Conservation (phyloP, 2,888 invertebrate genomes). For the Acleris cristana region DNA sequence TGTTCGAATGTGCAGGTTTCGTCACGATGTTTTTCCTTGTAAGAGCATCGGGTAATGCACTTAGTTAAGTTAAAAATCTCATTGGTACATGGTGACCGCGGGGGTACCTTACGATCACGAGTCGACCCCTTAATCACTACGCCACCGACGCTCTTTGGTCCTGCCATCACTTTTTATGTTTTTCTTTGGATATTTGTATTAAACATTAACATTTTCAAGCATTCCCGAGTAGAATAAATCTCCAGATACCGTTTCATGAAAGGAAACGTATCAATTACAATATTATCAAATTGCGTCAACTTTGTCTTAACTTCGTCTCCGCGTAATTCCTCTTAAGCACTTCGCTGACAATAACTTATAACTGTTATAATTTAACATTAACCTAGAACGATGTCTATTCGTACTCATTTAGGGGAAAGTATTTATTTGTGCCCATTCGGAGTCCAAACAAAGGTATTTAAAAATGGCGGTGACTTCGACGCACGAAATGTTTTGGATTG, state of each 20-base stretch:
- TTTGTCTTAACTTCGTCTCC: conserved; percentile 19
- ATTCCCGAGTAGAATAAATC: too few species aligned
- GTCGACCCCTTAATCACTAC: too few species aligned
- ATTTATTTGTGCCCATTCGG: conserved; percentile 52
- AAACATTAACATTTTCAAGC: too few species aligned
- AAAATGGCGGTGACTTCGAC: conserved; percentile 32
- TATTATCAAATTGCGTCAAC: conserved; percentile 15
- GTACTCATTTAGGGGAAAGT: conserved; percentile 45
- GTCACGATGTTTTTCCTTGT: too few species aligned
- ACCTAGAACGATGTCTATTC: conserved; percentile 22
- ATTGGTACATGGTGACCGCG: too few species aligned
- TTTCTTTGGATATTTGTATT: too few species aligned
- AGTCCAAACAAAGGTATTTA: conserved; percentile 46
- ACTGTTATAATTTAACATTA: conserved; percentile 49
- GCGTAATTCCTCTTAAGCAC: conserved; percentile 37
- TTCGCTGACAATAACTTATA: conserved; percentile 52
- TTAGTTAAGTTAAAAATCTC: too few species aligned
- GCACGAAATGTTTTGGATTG: conserved; percentile 21
- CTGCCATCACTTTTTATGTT: too few species aligned
- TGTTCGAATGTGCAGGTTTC: too few species aligned
- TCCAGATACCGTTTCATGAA: background rate
- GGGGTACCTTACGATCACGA: too few species aligned
- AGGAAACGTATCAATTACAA: conserved; percentile 1
- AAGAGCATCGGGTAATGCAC: too few species aligned
- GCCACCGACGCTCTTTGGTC: too few species aligned